A percentile compares a stretch with the other conserved stretches of the same genome.
Evolutionary conservation across 2,888 invertebrate genomes (phyloP).

Genomic region (Pristionchus maxplancki): DNA sequence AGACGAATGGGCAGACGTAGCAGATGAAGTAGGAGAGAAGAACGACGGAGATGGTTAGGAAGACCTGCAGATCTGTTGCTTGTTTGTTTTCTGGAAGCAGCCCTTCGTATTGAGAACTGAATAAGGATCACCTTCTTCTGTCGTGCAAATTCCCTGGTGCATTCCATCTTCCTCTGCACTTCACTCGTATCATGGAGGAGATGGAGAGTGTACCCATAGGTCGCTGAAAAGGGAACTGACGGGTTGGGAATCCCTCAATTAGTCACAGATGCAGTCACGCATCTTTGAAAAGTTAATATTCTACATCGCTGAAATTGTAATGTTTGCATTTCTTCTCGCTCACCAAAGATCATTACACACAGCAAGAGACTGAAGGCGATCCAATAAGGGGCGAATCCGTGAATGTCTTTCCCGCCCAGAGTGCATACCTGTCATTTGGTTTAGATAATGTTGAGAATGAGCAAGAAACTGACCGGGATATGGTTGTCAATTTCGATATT

Average conservation of each 20-base stretch:
- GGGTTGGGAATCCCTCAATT: background rate
- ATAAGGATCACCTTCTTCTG: conserved; percentile 35
- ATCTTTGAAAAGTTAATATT: background rate
- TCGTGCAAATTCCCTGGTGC: conserved; percentile 46
- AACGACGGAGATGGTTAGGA: conserved; percentile 49
- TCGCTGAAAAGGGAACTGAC: background rate
- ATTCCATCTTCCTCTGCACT: conserved; percentile 47
- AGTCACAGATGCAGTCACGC: background rate
- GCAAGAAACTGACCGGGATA: background rate
- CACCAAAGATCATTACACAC: conserved; percentile 41
- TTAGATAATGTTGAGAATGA: background rate
- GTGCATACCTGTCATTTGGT: conserved; percentile 41
- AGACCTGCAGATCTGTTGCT: background rate
- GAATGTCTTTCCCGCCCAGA: conserved; percentile 30
- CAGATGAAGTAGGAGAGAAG: conserved; percentile 52
- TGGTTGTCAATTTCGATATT: background rate
- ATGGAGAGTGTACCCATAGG: conserved; percentile 36
- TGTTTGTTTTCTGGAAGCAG: background rate
- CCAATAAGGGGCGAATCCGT: conserved; percentile 51
- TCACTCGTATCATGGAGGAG: conserved; percentile 39
- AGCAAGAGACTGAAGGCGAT: conserved; percentile 28
- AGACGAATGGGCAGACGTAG: conserved; percentile 50
- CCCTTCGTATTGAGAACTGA: background rate
- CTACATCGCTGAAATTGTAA: background rate
- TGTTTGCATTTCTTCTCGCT: background rate